A percentile compares a stretch with the other conserved stretches of the same genome.
Conservation (phyloP, 2,113 vertebrate genomes). For the Accipiter cooperii region DNA sequence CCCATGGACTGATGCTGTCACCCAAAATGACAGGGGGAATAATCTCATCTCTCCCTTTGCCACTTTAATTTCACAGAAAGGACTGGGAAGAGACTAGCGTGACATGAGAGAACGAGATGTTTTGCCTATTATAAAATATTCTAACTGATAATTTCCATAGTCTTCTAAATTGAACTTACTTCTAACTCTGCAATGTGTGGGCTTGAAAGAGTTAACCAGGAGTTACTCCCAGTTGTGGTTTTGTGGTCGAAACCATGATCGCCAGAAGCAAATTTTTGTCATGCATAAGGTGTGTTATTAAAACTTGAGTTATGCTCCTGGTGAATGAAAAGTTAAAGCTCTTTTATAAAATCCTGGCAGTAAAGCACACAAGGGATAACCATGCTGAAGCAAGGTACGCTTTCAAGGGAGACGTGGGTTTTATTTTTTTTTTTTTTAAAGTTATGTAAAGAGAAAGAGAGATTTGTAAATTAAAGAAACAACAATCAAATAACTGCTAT, state of each 20-base stretch:
- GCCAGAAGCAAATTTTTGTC: slow-evolving; percentile 84
- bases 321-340: slow-evolving; percentile 81
- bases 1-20: neutral
- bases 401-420: neutral
- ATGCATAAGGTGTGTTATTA: slow-evolving; percentile 81
- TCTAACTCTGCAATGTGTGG: slow-evolving; percentile 19
- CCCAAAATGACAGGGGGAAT: neutral
- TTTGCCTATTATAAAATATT: slow-evolving; percentile 34
- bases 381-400: neutral
- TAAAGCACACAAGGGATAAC: slow-evolving; percentile 48
- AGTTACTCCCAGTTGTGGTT: slow-evolving; percentile 77
- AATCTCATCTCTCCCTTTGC: neutral
- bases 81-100: neutral
- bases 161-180: neutral
- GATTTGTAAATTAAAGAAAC: slow-evolving; percentile 55
- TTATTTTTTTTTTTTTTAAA: neutral
- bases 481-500: neutral
- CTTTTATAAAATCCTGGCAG: slow-evolving; percentile 69
- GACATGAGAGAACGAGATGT: neutral
- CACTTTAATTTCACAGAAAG: neutral
- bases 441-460: slow-evolving; percentile 42
- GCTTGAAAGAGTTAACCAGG: slow-evolving; percentile 76
- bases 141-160: slow-evolving; percentile 19
- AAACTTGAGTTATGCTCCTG: slow-evolving; percentile 75
- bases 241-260: slow-evolving; percentile 85